A percentile compares a stretch with the other conserved stretches of the same genome.
Evolutionary conservation across 2,113 vertebrate species (phyloP).

Genomic region (Acrocephalus arundinaceus): DNA sequence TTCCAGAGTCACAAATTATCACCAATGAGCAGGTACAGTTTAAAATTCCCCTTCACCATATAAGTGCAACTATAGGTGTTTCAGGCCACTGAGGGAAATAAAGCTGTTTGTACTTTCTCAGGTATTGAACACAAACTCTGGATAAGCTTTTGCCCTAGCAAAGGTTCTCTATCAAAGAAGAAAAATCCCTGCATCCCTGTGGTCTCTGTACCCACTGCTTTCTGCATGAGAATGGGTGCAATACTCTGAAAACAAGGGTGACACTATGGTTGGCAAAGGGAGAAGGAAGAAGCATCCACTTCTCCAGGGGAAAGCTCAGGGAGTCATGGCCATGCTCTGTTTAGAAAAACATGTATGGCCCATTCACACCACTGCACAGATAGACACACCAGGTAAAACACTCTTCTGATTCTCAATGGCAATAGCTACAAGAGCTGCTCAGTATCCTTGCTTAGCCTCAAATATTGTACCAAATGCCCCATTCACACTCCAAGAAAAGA

Average conservation of each 20-base stretch:
- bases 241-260: neutral
- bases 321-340: neutral
- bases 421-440: neutral
- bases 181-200: neutral
- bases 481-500: neutral
- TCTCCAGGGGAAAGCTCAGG: neutral
- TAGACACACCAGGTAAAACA: neutral
- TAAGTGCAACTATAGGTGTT: neutral
- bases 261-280: neutral
- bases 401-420: neutral
- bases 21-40: neutral
- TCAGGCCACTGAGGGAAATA: neutral
- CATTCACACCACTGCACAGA: rapidly evolving
- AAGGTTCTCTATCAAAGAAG: neutral
- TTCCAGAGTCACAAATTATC: neutral
- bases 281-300: neutral
- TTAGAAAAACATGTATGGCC: rapidly evolving
- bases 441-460: neutral
- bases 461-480: neutral
- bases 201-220: neutral
- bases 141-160: neutral
- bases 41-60: neutral
- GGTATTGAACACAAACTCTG: neutral
- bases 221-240: neutral
- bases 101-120: neutral